Percentiles rank a stretch among this genome's conserved stretches.
Evolutionary conservation across 2,113 vertebrate genomes (phyloP).

Genomic region (Panurus biarmicus): DNA sequence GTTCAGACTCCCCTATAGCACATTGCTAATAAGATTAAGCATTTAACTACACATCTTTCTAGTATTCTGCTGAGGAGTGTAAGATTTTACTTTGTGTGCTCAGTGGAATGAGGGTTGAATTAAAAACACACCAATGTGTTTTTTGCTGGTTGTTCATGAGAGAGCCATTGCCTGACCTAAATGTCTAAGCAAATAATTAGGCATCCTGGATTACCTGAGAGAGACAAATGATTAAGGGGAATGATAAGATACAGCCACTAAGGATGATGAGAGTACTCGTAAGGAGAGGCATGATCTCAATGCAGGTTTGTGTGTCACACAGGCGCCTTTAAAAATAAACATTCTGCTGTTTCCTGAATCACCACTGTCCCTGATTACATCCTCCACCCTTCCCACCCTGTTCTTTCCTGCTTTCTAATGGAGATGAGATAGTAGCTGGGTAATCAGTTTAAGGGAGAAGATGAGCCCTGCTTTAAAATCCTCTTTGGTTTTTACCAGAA

Average conservation of each 20-base stretch:
- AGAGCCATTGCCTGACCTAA: conserved; percentile 29
- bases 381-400: background rate
- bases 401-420: background rate
- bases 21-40: conserved; percentile 24
- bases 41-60: background rate
- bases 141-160: background rate
- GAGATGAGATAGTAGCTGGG: background rate
- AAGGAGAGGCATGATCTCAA: background rate
- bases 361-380: background rate
- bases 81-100: background rate
- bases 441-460: conserved; percentile 14
- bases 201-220: background rate
- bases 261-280: background rate
- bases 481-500: background rate
- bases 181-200: conserved; percentile 29
- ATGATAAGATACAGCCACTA: background rate
- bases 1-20: conserved; percentile 7
- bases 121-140: background rate
- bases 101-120: background rate
- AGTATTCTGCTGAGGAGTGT: background rate
- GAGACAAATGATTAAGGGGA: background rate
- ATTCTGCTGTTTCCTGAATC: background rate
- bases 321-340: background rate
- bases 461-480: conserved; percentile 28
- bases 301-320: conserved; percentile 31